Conservation (phyloP, 2,113 vertebrate genomes). For the Prolemur simus region DNA sequence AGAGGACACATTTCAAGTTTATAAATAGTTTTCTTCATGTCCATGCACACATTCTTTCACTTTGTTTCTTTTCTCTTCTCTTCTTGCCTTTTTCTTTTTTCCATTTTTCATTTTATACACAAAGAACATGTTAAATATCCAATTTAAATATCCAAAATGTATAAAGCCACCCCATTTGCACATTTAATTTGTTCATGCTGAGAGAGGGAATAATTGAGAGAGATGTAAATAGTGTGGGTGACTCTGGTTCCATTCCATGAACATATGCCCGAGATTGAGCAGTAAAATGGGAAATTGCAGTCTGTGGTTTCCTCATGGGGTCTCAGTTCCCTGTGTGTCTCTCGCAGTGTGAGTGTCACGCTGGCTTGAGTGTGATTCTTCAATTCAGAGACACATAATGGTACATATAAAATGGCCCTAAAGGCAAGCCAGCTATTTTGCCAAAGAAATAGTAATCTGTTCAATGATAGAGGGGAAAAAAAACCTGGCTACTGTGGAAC, state of each 20-base stretch:
- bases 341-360: not conserved
- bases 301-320: not conserved
- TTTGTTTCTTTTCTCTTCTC: not conserved
- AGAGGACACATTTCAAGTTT: not conserved
- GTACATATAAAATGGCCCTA: not conserved
- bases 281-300: not conserved
- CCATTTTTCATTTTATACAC: not conserved
- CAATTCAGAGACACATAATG: not conserved
- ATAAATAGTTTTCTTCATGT: not conserved
- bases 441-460: not conserved
- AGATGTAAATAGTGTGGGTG: not conserved
- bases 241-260: not conserved
- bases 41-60: not conserved
- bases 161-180: not conserved
- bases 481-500: not conserved
- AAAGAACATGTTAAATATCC: not conserved
- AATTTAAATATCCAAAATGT: not conserved
- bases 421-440: not conserved
- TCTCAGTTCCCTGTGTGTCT: not conserved
- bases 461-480: not conserved
- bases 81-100: not conserved
- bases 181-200: conserved; percentile 38
- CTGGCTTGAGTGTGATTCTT: not conserved
- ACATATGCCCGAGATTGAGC: not conserved
- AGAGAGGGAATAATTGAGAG: conserved; percentile 29